Evolutionary conservation across 2,888 invertebrate species (phyloP), one percentile per base, ranked within the genome.

Genomic region (Eilema caniola): DNA sequence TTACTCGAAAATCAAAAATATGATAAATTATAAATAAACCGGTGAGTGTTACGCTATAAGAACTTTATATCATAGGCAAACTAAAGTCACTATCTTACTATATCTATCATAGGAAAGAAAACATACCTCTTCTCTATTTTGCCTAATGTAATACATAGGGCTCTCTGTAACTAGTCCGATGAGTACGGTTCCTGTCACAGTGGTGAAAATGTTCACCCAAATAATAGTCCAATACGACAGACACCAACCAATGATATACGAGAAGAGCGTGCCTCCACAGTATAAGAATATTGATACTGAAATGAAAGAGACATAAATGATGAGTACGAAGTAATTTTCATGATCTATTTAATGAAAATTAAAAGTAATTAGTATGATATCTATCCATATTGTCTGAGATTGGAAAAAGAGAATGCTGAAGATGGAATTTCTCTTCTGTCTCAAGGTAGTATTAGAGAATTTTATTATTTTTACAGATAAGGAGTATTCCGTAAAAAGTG

Each of bases 221-320:
- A 93, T 84, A 20, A 91, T 89, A 20, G 80, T 73, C 2, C 80
- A 82, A 72, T 93, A 94, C 0, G 89, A 77, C 0, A 91, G 71
- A 69, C 88, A 87, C 92, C 93, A 94, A 24, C 95, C 95, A 3
- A 90, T 72, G 2, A 92, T 11, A 72, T 92, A 94, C 0, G 94
- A 95, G 0, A 88, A 4, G 0, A 93, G 72, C 0, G 87, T 77
- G 0, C 94, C 95, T 2, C 83, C 11, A 65, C 89, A 89, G 79
- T 92, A 93, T 0, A 85, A 59, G 0, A 84, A 74, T 14, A 87
- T 73, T 14, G 88, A 74, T 20, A 79, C 87, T 87, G 77, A 7
- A 83, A 73, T 0, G n/a, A n/a, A 65, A 53, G 0, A 24, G 0
- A n/a, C n/a, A n/a, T 0, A 12, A 28, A 24, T 25, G 24, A n/a